These are phyloP conservation scores for Clarias platycephalus DNA, from an alignment of 2,797 vertebrate species.

Conservation along the genomic window DNA sequence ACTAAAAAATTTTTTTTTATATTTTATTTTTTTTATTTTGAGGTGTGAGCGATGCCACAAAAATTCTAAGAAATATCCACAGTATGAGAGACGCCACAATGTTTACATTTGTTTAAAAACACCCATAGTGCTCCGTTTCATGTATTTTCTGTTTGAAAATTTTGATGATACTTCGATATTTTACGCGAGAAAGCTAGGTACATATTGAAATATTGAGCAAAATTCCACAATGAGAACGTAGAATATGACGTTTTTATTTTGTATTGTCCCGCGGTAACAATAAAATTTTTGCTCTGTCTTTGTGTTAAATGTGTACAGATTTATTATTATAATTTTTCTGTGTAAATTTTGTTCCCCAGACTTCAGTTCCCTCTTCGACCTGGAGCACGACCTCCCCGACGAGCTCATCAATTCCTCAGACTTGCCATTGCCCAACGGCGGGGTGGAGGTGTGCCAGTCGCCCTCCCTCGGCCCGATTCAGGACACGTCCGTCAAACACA, in stretches of 20 bases:
- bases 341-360: slow-evolving; percentile 70
- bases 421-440: slow-evolving; percentile 87
- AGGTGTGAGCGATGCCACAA: background rate
- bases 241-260: no score
- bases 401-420: slow-evolving; percentile 95
- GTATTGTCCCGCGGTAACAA: no score
- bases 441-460: slow-evolving; percentile 85
- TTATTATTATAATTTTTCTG: background rate
- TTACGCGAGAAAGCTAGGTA: no score
- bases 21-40: no score
- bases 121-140: background rate
- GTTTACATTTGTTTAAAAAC: background rate
- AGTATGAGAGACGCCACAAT: background rate
- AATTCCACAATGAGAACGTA: no score
- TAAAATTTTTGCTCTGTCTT: no score
- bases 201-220: no score
- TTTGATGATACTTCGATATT: no score
- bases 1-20: background rate
- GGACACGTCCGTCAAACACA: slow-evolving; percentile 96
- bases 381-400: slow-evolving; percentile 97
- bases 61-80: background rate
- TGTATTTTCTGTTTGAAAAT: no score
- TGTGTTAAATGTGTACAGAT: background rate
- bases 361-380: slow-evolving; percentile 93
- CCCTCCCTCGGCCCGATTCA: slow-evolving; percentile 78